Conservation (phyloP, 1,140 invertebrate genomes). For the Heliconius congener region DNA sequence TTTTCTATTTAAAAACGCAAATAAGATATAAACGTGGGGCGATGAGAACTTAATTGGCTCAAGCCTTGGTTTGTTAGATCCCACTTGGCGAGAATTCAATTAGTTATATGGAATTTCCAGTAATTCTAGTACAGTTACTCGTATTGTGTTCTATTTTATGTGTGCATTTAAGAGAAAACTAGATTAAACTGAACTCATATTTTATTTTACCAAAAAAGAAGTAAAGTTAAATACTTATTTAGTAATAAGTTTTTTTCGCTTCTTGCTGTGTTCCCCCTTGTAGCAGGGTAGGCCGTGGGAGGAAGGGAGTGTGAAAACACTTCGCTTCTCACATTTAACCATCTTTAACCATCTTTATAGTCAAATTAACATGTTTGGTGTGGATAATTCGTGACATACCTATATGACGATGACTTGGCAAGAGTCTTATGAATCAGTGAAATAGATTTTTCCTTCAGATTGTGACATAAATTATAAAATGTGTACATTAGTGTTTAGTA, state of each 20-base stretch:
- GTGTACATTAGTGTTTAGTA: neutral
- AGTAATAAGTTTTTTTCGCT: no score
- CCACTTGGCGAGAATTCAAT: neutral
- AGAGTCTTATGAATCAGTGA: neutral
- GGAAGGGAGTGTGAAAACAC: no score
- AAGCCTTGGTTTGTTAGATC: neutral
- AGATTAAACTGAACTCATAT: no score
- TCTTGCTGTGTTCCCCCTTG: no score
- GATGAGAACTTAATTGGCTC: slow-evolving; percentile 4
- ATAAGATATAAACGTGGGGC: neutral
- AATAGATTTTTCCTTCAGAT: slow-evolving; percentile 2
- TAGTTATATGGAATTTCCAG: neutral
- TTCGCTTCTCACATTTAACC: no score
- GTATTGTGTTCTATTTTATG: neutral
- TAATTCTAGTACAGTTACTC: neutral
- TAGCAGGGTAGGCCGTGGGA: no score
- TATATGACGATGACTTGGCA: neutral
- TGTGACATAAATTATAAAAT: neutral
- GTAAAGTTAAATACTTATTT: no score
- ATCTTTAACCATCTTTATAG: no score
- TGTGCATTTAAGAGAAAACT: neutral
- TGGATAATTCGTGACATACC: neutral
- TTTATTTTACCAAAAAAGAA: no score
- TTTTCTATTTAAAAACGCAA: neutral
- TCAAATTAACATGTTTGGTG: no score